Conservation (phyloP, 2,113 vertebrate genomes). For the Psophia crepitans region DNA sequence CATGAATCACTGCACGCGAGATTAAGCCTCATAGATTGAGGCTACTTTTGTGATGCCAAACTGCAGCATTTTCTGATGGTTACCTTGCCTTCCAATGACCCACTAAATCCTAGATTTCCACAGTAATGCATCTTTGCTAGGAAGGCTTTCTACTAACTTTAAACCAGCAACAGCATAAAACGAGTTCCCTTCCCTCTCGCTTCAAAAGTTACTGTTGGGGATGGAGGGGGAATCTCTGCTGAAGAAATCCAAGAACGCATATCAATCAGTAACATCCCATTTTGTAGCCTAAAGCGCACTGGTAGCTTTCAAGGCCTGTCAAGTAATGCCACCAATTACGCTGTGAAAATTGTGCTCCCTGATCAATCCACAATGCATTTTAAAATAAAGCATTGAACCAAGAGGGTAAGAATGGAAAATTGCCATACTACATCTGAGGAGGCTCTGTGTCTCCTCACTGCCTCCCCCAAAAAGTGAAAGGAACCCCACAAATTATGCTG, state of each 20-base stretch:
- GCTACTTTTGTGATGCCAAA: background rate
- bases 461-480: background rate
- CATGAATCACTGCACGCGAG: background rate
- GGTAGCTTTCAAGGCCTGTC: background rate
- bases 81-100: background rate
- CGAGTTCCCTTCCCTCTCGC: background rate
- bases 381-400: background rate
- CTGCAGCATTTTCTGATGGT: background rate
- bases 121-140: background rate
- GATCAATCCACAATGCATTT: background rate
- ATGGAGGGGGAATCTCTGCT: background rate
- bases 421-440: background rate
- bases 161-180: background rate
- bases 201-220: background rate
- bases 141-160: background rate
- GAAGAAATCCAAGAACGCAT: background rate
- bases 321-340: background rate
- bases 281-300: background rate
- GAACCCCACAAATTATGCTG: background rate
- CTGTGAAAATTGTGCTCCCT: background rate
- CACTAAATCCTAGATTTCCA: slow-evolving; percentile 16
- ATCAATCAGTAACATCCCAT: background rate
- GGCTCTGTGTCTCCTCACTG: background rate
- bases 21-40: background rate
- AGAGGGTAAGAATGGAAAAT: background rate